Conservation (phyloP, 2,113 vertebrate genomes). For the Gila orcuttii region DNA sequence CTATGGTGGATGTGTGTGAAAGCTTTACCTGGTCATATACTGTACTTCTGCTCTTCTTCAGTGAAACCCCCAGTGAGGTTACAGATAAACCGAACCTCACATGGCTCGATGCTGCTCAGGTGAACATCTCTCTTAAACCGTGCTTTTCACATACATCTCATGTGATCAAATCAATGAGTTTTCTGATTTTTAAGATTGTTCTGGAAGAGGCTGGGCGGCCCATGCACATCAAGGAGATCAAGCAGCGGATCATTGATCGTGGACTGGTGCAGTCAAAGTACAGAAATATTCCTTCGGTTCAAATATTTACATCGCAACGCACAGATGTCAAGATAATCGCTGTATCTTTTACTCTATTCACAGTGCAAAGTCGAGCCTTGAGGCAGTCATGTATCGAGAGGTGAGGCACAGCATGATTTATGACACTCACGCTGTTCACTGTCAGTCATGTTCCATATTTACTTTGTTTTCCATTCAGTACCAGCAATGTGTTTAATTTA, state of each 20-base stretch:
- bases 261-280: conserved; percentile 84
- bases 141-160: neutral
- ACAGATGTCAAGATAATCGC: neutral
- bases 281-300: neutral
- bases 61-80: conserved; percentile 75
- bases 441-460: conserved; percentile 15
- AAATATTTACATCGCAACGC: neutral
- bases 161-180: neutral
- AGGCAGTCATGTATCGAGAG: conserved; percentile 84
- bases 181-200: conserved; percentile 70
- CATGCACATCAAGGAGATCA: conserved; percentile 85
- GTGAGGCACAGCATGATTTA: conserved; percentile 62
- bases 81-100: conserved; percentile 82
- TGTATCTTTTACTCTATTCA: neutral
- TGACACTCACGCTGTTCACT: neutral
- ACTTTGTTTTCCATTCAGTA: conserved; percentile 12
- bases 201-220: conserved; percentile 80
- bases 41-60: conserved; percentile 45
- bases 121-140: conserved; percentile 44
- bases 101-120: conserved; percentile 84
- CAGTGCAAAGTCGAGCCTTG: conserved; percentile 82
- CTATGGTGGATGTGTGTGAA: neutral
- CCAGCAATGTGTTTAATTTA: neutral
- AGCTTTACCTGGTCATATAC: neutral
- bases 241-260: conserved; percentile 79